Evolutionary conservation across 2,113 vertebrate genomes (phyloP).

Genomic region (Ceyx melanurus): DNA sequence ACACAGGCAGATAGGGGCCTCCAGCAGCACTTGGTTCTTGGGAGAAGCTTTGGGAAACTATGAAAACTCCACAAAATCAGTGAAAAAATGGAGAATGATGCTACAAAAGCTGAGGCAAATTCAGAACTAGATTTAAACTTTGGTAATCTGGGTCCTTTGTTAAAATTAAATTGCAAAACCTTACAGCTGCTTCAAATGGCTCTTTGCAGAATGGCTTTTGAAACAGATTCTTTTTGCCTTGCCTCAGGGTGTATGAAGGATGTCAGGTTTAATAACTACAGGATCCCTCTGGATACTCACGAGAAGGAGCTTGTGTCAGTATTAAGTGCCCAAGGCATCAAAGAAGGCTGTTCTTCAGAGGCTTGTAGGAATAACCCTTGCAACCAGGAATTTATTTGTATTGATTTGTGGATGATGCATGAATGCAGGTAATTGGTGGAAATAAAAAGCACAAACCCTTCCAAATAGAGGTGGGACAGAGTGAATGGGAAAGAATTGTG

Average conservation of each 20-base stretch:
- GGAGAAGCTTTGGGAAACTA: not conserved
- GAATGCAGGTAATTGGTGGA: constrained; percentile 84
- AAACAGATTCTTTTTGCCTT: constrained; percentile 22
- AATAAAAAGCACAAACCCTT: not conserved
- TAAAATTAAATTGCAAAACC: not conserved
- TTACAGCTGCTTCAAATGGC: constrained; percentile 10
- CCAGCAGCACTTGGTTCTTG: not conserved
- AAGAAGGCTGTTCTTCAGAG: constrained; percentile 83
- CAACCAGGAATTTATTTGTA: constrained; percentile 82
- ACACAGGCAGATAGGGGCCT: not conserved
- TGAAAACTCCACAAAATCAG: not conserved
- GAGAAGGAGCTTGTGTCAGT: constrained; percentile 80
- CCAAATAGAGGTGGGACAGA: not conserved
- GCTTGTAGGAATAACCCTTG: constrained; percentile 87
- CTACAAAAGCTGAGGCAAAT: not conserved
- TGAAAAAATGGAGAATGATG: not conserved
- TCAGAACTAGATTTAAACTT: not conserved
- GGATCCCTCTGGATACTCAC: constrained; percentile 80
- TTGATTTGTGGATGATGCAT: constrained; percentile 89
- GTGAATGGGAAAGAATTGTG: not conserved
- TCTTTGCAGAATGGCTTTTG: constrained; percentile 1
- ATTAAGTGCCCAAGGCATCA: constrained; percentile 80
- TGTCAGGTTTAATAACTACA: constrained; percentile 83
- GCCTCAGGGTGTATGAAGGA: constrained; percentile 86
- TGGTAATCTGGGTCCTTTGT: not conserved